Base-by-base conservation (phyloP, 2,113 vertebrate species). In the Opisthocomus hoazin region DNA sequence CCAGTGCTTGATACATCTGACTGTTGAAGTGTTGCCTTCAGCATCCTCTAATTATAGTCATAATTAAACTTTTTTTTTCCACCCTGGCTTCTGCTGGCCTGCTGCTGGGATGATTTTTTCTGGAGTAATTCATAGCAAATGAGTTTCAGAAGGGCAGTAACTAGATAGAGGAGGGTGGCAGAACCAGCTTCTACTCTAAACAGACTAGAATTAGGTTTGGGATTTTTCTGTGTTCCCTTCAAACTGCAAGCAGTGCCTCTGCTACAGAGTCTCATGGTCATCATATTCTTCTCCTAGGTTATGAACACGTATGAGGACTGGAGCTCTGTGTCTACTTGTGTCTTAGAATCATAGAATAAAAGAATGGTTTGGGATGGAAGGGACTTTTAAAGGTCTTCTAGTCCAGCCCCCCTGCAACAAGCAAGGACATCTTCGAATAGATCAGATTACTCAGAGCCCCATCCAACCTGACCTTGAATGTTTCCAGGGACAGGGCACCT, bases 21-120 rank as follows among this genome's bases (percentile, higher is more conserved):
- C 34, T 92, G 45, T 69, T 92, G 87, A 89, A 91, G 86, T 87
- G 90, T 87, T 93, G 87, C 89, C 77, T 89, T 95, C 84, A 96
- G 74, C 57, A 84, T 95, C 90, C 89, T 84, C 63, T 76, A 92
- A 90, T 93, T 84, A 79, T 8, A 58, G n/a, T 51, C 78, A 27
- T 37, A 90, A 95, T 89, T 84, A n/a, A 63, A 37, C 32, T 69
- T 94, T 79, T 91, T 56, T 69, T 87, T 87, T n/a, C 80, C 34
- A 48, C 15, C 39, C 36, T 84, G 37, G n/a, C 61, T 95, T 90
- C 65, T 89, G 57, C 45, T 76, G 34, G 9, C 69, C 43, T 89
- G 76, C 13, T 0, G 4, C 53, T 79, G 77, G 29, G 61, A 75
- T 0, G 3, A 51, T 51, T n/a, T 90, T 92, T 89, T 92, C 91